Base-by-base conservation (phyloP, 2,113 vertebrate species). In the Pipra filicauda region DNA sequence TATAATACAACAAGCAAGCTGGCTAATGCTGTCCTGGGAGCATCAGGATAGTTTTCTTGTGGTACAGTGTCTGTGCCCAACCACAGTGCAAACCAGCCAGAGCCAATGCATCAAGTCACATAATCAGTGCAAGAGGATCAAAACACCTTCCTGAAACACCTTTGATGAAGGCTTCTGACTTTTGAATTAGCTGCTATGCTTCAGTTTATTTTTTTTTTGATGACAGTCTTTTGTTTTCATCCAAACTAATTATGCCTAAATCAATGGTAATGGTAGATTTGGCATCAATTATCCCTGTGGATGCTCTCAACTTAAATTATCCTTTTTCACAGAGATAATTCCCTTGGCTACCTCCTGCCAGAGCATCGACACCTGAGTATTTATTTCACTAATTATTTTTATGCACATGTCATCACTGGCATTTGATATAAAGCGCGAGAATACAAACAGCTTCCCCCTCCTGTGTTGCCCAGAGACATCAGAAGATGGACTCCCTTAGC, bases 141-240 rank as follows among this genome's bases (percentile, higher is more conserved):
- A 92, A 94, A 86, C 69, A 62, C 43, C 26, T 59, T 83, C 51
- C 49, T 70, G 75, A 74, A n/a, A 74, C 52, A 67, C 3, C 46
- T 88, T 2, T 88, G 72, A 69, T 46, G 33, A 67, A 86, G 35
- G 43, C 9, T 86, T 88, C 85, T 80, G 71, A 43, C 51, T 80
- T n/a, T 31, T 77, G 55, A 80, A 93, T 83, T 88, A 96, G 48
- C 48, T 80, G 82, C 64, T 74, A 15, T 74, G 67, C 59, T 90
- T 84, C 65, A 67, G 74, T 91, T 93, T 88, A 88, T 91, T 91
- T 93, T 55, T 83, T 94, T 94, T 93, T 85, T 94, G 20, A 88
- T 88, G 33, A 67, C 64, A 64, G 59, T 12, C 49, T 88, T 96
- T 90, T 94, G 79, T 88, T 91, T 96, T 92, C 88, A 90, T 94